Conservation (phyloP, 2,888 invertebrate species). For the Pheosia gnoma region DNA sequence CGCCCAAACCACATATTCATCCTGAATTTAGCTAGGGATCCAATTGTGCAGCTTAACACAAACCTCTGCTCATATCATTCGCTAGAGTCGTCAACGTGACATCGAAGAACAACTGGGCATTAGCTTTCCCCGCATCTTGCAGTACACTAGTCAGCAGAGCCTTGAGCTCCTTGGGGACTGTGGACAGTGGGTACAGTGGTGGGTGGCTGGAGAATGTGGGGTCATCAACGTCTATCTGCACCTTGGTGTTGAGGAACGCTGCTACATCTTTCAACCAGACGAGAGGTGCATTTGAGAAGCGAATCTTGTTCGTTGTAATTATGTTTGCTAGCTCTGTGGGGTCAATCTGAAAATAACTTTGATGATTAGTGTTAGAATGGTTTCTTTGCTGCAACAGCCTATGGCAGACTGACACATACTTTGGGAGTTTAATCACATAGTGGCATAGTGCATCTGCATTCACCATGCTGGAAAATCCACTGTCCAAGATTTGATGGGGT, state of each 20-base stretch:
- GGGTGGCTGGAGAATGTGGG: constrained; percentile 84
- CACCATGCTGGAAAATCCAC: no score
- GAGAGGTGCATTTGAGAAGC: constrained; percentile 88
- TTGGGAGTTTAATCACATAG: no score
- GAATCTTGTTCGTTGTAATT: constrained; percentile 83
- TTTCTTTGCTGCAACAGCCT: no score
- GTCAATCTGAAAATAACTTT: constrained; percentile 81
- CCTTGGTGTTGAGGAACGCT: constrained; percentile 85
- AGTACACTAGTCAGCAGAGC: constrained; percentile 76
- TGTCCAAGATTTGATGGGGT: no score
- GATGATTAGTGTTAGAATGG: no score
- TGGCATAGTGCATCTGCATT: no score
- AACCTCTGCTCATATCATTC: constrained; percentile 88
- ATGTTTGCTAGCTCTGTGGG: constrained; percentile 79
- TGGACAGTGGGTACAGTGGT: constrained; percentile 82
- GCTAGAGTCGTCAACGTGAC: constrained; percentile 88
- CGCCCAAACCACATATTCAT: no score
- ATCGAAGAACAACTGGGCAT: constrained; percentile 88
- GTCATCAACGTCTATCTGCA: constrained; percentile 86
- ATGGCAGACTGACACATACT: no score
- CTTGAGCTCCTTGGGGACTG: constrained; percentile 75
- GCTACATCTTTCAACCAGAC: constrained; percentile 88
- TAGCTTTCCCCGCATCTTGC: constrained; percentile 85
- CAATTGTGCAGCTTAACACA: constrained; percentile 19
- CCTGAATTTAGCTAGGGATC: no score